Evolutionary conservation across 2,797 vertebrate genomes (phyloP).

Genomic region (Manis pentadactyla): DNA sequence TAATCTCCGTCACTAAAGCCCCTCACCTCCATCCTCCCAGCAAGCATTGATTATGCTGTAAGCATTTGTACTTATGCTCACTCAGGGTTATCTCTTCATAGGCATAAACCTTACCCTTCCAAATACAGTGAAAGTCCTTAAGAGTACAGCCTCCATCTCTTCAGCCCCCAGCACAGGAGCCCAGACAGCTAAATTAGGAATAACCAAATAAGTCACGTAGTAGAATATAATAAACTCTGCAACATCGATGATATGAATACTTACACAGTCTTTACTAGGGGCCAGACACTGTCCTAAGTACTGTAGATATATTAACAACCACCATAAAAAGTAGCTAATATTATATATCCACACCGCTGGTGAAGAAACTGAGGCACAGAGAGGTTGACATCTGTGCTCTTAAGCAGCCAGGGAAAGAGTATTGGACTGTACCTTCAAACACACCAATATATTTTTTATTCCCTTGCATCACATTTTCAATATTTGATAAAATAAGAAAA

Average conservation of each 20-base stretch:
- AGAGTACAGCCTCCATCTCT: neutral
- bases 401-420: neutral
- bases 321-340: neutral
- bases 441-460: neutral
- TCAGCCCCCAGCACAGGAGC: neutral
- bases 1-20: neutral
- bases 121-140: neutral
- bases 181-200: neutral
- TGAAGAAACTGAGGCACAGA: neutral
- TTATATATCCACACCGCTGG: neutral
- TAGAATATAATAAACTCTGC: neutral
- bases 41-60: neutral
- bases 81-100: neutral
- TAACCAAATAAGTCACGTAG: neutral
- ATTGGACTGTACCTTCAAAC: neutral
- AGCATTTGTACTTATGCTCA: neutral
- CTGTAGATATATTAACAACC: neutral
- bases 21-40: neutral
- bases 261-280: neutral
- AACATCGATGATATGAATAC: neutral
- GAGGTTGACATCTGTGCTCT: neutral
- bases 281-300: neutral
- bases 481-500: slow-evolving; percentile 12
- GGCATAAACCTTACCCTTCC: neutral
- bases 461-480: neutral